Conservation (phyloP, 2,888 invertebrate genomes). For the Eugnorisma glareosa region DNA sequence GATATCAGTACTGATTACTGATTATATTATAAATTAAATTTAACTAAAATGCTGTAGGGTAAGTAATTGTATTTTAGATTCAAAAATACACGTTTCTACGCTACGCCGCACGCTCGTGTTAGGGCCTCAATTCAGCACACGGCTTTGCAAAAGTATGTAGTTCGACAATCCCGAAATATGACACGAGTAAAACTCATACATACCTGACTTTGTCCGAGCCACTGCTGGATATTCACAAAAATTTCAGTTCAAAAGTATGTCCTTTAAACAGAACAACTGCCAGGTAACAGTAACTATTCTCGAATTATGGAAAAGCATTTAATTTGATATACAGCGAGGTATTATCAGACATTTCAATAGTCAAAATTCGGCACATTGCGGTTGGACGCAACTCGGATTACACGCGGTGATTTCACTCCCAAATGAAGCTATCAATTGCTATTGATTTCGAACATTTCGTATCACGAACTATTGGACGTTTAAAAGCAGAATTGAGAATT, state of each 20-base stretch:
- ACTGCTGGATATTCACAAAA: constrained; percentile 7
- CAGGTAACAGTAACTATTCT: constrained; percentile 11
- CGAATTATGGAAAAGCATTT: constrained; percentile 17
- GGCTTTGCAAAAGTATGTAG: constrained; percentile 7
- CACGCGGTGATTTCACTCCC: constrained; percentile 56
- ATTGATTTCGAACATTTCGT: constrained; percentile 49
- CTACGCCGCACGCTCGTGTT: too few relatives aligned
- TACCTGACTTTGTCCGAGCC: constrained; percentile 15
- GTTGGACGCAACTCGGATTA: constrained; percentile 56
- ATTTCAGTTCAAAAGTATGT: constrained; percentile 21
- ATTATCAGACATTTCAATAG: constrained; percentile 60
- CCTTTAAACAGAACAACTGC: neutral
- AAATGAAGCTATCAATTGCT: constrained; percentile 67
- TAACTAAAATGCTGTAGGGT: too few relatives aligned
- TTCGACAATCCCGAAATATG: constrained; percentile 9
- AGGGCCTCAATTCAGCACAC: neutral
- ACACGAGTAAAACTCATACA: constrained; percentile 14
- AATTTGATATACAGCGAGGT: constrained; percentile 16
- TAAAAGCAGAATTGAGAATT: constrained; percentile 19
- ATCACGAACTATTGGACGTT: constrained; percentile 30
- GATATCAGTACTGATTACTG: too few relatives aligned
- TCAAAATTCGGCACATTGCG: constrained; percentile 62
- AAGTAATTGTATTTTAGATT: too few relatives aligned
- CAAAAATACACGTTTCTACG: too few relatives aligned
- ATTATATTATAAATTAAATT: too few relatives aligned